Percentiles rank a stretch among this genome's conserved stretches.
Conservation (phyloP, 1,140 invertebrate species). For the Pollicipes pollicipes region DNA sequence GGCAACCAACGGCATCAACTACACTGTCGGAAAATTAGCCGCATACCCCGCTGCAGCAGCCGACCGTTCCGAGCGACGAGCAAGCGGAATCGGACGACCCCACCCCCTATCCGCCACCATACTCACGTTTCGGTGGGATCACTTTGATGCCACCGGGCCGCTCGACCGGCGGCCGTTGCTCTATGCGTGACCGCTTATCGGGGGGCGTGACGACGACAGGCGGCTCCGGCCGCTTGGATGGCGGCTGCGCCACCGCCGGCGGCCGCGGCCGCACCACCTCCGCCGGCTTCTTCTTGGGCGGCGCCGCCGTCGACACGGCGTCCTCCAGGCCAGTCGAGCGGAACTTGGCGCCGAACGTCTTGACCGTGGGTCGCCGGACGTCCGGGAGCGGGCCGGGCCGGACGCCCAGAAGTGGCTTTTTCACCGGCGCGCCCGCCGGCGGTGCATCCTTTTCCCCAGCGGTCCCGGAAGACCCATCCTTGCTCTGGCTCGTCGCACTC, state of each 20-base stretch:
- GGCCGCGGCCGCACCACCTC: too few relatives aligned
- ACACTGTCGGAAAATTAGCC: not conserved
- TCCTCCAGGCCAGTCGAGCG: not conserved
- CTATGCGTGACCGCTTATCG: not conserved
- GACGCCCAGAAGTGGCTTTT: too few relatives aligned
- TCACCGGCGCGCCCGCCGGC: too few relatives aligned
- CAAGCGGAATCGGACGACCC: too few relatives aligned
- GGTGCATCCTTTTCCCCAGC: too few relatives aligned
- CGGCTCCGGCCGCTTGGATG: too few relatives aligned
- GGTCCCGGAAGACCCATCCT: too few relatives aligned
- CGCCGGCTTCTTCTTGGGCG: too few relatives aligned
- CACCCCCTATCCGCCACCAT: not conserved
- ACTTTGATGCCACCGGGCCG: not conserved
- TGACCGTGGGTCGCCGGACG: not conserved
- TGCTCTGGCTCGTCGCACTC: too few relatives aligned
- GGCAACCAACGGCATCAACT: too few relatives aligned
- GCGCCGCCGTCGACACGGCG: not conserved
- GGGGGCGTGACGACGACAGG: not conserved
- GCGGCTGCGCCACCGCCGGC: too few relatives aligned
- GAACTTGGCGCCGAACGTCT: slow-evolving; percentile 3
- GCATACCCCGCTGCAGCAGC: not conserved
- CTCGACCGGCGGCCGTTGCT: not conserved
- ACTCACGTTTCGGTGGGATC: slow-evolving; percentile 2
- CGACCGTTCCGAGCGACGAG: not conserved
- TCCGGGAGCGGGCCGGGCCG: too few relatives aligned